These are phyloP conservation scores for Pyrrhia umbra DNA, from an alignment of 2,888 invertebrate species.

Conservation along the genomic window DNA sequence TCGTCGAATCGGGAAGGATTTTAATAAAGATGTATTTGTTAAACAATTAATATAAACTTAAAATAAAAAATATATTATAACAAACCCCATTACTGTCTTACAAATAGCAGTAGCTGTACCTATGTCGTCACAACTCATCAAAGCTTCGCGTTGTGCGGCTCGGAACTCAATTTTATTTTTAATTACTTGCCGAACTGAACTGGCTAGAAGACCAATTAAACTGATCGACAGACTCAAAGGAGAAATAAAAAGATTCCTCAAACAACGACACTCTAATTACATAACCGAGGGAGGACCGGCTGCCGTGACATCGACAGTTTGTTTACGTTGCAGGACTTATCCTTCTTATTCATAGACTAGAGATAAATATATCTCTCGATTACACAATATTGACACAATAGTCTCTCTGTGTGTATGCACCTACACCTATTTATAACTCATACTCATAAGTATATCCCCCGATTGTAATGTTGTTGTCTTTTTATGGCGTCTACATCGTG, in stretches of 20 bases:
- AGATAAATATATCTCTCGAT: no score
- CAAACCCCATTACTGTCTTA: background rate
- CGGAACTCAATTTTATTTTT: conserved; percentile 65
- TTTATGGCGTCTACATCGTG: no score
- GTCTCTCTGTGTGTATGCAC: no score
- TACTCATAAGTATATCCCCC: no score
- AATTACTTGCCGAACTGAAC: conserved; percentile 62
- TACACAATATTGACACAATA: no score
- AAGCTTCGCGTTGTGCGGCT: conserved; percentile 46
- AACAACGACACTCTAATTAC: conserved; percentile 60
- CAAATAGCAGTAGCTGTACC: background rate
- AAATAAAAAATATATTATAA: no score
- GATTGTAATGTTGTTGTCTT: no score
- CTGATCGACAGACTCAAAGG: conserved; percentile 63
- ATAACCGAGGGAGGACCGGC: conserved; percentile 24
- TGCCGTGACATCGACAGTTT: background rate
- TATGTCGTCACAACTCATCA: conserved; percentile 26
- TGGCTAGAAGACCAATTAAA: conserved; percentile 61
- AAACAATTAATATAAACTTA: no score
- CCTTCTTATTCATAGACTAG: background rate
- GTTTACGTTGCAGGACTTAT: conserved; percentile 23
- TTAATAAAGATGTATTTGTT: conserved; percentile 2
- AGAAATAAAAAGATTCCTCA: conserved; percentile 57
- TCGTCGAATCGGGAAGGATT: conserved; percentile 14
- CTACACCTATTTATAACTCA: no score